Evolutionary conservation across 2,888 invertebrate species (phyloP).

Genomic region (Clunio marinus): DNA sequence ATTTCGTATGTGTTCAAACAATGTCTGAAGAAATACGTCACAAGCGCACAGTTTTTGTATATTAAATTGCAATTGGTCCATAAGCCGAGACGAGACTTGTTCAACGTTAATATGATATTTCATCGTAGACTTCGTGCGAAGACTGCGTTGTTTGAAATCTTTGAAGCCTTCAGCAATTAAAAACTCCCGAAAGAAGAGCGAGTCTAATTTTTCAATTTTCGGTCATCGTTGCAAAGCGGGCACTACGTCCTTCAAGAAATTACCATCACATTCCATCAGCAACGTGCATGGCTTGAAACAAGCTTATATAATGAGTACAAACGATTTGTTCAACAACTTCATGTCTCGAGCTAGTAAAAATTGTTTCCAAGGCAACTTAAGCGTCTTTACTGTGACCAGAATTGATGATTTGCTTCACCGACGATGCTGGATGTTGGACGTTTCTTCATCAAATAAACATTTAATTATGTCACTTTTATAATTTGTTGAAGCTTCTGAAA

Average conservation of each 20-base stretch:
- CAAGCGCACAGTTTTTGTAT: no score
- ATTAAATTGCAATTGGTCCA: background rate
- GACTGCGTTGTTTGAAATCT: background rate
- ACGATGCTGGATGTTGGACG: no score
- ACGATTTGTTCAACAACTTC: background rate
- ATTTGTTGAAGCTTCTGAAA: background rate
- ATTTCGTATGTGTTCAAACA: no score
- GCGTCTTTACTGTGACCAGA: background rate
- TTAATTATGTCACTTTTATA: background rate
- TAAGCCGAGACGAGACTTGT: background rate
- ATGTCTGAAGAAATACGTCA: no score
- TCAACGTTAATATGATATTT: background rate
- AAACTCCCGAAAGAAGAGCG: background rate
- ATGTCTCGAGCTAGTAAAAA: background rate
- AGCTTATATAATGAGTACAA: background rate
- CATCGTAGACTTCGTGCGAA: background rate
- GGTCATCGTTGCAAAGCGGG: background rate
- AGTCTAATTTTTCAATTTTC: background rate
- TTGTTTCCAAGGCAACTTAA: background rate
- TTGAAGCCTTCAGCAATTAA: background rate
- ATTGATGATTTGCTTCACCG: no score
- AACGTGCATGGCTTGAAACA: background rate
- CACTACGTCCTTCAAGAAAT: background rate
- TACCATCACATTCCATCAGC: background rate
- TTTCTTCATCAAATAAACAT: no score